Evolutionary conservation across 2,113 vertebrate genomes (phyloP), one percentile per base, ranked within the genome.

Genomic region (Saccopteryx bilineata): DNA sequence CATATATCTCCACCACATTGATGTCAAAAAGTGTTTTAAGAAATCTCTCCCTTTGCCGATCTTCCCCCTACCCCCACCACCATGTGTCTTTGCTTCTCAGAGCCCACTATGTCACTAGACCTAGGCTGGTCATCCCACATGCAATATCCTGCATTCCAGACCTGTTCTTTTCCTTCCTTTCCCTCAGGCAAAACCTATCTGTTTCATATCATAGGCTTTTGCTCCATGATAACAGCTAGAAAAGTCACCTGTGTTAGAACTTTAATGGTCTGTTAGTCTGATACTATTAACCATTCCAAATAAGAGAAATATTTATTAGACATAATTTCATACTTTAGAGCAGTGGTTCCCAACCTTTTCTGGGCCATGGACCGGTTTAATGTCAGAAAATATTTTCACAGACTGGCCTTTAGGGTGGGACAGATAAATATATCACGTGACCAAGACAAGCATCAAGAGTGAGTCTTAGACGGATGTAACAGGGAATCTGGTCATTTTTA

Each of bases 291-390:
- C 10, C 58, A 74, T 92, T 83, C 81, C 83, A 93, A 87, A 86
- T n/a, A 95, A 93, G 72, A 93, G 17, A 85, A 65, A 61, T 94
- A 7, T 81, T 86, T 69, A 10, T 83, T 65, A 82, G 81, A 75
- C 52, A 68, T 8, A 72, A 87, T 85, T 65, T 87, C 39, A 74
- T 92, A 39, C 75, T 91, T 88, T 83, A 50, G 26, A 91, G 66
- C 39, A 54, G 74, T 61, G 61, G 10, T 65, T 94, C 60, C 39
- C 39, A 39, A 39, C 39, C 39, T 39, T 39, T 39, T 39, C 39
- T 39, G 39, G 39, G 39, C 39, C 39, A 39, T 3, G 39, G 3
- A 39, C 39, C 39, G 39, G 39, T 39, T 39, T 39, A 39, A 39
- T 39, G 39, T 39, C 39, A 39, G 39, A 39, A 39, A 39, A 39